Percentiles rank a stretch among this genome's conserved stretches.
phyloP scores from a whole-genome alignment of 2,113 vertebrate genomes.

The Spea multiplicata region DNA sequence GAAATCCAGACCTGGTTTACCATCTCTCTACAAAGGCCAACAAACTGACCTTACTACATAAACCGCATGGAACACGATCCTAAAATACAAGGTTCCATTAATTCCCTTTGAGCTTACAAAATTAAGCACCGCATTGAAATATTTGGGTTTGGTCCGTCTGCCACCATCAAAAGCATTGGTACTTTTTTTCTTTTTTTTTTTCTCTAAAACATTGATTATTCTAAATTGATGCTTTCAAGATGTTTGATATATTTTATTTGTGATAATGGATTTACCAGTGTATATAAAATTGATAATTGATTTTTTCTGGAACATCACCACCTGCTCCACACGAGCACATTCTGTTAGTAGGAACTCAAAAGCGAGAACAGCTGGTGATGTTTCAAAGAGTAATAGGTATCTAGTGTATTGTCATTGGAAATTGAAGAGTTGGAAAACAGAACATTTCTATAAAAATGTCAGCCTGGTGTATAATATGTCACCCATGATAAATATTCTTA shows the following conservation, averaged over 20 bases:
- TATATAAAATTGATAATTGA: constrained; percentile 20
- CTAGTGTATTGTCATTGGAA: constrained; percentile 6
- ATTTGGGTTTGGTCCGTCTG: too few relatives aligned
- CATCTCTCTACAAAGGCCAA: too few relatives aligned
- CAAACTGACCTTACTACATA: too few relatives aligned
- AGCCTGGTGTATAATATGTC: neutral
- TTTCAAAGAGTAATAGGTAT: neutral
- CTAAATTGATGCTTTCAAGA: neutral
- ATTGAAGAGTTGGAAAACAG: constrained; percentile 12
- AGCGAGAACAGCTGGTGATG: constrained; percentile 24
- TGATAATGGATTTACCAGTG: constrained; percentile 9
- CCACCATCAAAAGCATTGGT: too few relatives aligned
- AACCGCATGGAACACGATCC: too few relatives aligned
- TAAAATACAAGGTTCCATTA: too few relatives aligned
- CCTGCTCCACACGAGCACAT: constrained; percentile 10
- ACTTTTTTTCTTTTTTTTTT: too few relatives aligned
- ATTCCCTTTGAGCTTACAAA: too few relatives aligned
- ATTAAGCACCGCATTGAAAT: too few relatives aligned
- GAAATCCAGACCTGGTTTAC: too few relatives aligned
- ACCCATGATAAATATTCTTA: constrained; percentile 7
- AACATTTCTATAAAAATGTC: constrained; percentile 34
- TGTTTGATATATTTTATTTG: neutral
- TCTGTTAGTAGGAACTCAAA: neutral
- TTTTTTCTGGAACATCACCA: constrained; percentile 8
- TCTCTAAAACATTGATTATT: too few relatives aligned